phyloP scores from a whole-genome alignment of 2,113 vertebrate genomes.

The Nannospalax galili region DNA sequence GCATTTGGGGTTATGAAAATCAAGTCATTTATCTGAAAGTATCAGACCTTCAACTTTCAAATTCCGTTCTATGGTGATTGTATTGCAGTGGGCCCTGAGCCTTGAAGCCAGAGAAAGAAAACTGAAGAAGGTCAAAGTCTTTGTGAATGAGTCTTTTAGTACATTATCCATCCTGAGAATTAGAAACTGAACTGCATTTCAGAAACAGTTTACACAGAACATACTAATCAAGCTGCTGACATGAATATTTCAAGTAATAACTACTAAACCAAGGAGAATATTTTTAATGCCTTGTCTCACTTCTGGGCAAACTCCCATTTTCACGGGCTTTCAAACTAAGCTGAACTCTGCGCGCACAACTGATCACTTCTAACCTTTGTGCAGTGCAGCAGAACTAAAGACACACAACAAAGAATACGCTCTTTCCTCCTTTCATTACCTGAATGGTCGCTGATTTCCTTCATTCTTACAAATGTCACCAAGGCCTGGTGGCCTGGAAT shows the following conservation, averaged over 20 bases:
- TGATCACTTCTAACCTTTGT: not conserved
- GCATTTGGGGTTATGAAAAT: not conserved
- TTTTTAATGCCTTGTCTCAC: not conserved
- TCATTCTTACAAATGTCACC: slow-evolving; percentile 43
- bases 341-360: slow-evolving; percentile 25
- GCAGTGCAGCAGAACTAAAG: slow-evolving; percentile 21
- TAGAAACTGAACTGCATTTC: not conserved
- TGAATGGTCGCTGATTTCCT: not conserved
- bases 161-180: not conserved
- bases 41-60: not conserved
- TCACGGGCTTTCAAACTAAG: not conserved
- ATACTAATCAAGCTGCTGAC: not conserved
- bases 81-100: not conserved
- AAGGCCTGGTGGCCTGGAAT: not conserved
- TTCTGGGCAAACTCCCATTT: slow-evolving; percentile 41
- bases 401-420: not conserved
- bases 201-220: not conserved
- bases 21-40: not conserved
- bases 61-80: not conserved
- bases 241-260: not conserved
- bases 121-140: not conserved
- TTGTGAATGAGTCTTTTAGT: not conserved
- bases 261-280: not conserved
- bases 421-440: not conserved
- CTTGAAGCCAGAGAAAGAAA: not conserved